Evolutionary conservation across 2,113 vertebrate species (phyloP).

Genomic region (Noctilio leporinus): DNA sequence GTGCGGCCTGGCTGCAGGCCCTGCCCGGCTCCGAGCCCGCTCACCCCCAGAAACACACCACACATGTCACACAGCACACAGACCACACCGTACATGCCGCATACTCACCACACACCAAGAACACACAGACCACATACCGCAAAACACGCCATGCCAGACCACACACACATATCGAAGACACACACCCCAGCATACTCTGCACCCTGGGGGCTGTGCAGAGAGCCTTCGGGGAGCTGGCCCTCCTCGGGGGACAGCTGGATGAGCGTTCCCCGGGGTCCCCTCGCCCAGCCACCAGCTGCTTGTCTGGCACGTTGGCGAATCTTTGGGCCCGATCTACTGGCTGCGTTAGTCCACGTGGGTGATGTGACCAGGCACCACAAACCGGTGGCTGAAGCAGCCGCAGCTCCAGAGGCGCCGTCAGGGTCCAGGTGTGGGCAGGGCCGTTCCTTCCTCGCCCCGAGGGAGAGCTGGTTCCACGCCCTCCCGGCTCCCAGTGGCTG

Average conservation of each 20-base stretch:
- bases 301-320: background rate
- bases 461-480: rapidly evolving
- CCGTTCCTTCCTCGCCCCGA: background rate
- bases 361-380: too few relatives aligned
- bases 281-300: background rate
- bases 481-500: background rate
- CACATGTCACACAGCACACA: background rate
- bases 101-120: background rate
- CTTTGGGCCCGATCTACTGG: rapidly evolving
- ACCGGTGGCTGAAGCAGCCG: background rate
- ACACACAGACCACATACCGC: background rate
- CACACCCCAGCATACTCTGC: background rate
- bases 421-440: too few relatives aligned
- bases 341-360: background rate
- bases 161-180: background rate
- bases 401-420: background rate
- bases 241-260: too few relatives aligned
- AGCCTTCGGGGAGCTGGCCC: too few relatives aligned
- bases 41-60: too few relatives aligned
- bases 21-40: too few relatives aligned
- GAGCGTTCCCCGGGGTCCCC: background rate
- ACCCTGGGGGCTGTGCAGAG: too few relatives aligned
- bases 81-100: background rate
- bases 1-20: background rate
- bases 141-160: background rate